Conservation (phyloP, 2,797 vertebrate species). For the Coccyzus lansbergi region DNA sequence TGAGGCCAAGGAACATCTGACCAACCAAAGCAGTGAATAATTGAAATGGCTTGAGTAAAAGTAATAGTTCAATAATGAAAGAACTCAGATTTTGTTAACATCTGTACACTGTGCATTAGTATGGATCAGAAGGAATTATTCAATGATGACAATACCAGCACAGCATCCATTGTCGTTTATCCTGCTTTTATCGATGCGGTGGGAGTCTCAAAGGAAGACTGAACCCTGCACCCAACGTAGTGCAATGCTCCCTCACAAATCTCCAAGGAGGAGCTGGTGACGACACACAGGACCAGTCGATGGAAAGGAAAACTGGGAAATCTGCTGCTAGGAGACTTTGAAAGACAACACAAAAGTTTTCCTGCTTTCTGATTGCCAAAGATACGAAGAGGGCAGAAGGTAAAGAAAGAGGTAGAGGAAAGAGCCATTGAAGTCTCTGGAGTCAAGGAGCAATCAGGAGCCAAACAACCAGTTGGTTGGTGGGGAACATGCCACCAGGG, state of each 20-base stretch:
- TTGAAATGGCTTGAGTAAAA: neutral
- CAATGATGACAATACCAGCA: neutral
- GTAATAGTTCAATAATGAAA: neutral
- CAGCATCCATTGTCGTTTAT: neutral
- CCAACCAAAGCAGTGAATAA: neutral
- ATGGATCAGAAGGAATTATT: neutral
- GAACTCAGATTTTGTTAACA: neutral
- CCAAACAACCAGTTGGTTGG: accelerated
- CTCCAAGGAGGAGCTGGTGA: neutral
- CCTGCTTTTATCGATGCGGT: neutral
- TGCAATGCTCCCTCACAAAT: neutral
- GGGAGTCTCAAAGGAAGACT: no score
- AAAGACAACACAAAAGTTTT: neutral
- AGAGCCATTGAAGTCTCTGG: neutral
- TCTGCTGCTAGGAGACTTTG: neutral
- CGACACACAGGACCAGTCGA: neutral
- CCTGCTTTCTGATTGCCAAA: neutral
- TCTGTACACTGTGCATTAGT: neutral
- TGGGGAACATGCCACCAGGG: neutral
- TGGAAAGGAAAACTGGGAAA: neutral
- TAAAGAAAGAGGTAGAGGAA: neutral
- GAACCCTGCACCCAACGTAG: neutral
- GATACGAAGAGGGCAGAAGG: neutral
- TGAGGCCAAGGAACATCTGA: neutral
- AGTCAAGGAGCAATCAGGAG: neutral